phyloP scores from a whole-genome alignment of 2,113 vertebrate species.

The Colistium nudipinnis region DNA sequence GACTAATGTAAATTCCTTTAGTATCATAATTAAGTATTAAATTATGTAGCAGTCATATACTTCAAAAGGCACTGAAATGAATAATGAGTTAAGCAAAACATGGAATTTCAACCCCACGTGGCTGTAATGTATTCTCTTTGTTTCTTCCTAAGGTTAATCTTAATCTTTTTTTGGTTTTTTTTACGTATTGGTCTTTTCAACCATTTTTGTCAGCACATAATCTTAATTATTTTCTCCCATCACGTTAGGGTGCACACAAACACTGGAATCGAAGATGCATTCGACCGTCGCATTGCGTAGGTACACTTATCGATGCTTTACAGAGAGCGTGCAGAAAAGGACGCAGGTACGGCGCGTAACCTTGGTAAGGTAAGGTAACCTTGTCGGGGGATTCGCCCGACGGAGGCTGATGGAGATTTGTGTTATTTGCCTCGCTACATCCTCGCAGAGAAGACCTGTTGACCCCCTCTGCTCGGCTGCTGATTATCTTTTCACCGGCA shows the following conservation, averaged over 20 bases:
- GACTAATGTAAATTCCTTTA: background rate
- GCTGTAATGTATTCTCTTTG: constrained; percentile 50
- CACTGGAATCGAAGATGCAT: too few species aligned
- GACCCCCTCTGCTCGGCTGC: constrained; percentile 64
- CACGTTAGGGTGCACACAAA: background rate
- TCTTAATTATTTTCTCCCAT: constrained; percentile 1
- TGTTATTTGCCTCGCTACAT: constrained; percentile 57
- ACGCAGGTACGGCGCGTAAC: constrained; percentile 3
- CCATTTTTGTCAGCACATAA: constrained; percentile 42
- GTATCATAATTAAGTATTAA: constrained; percentile 28
- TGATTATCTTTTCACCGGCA: constrained; percentile 72
- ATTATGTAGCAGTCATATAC: constrained; percentile 39
- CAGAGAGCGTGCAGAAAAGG: background rate
- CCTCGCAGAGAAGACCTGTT: constrained; percentile 57
- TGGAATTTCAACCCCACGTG: constrained; percentile 30
- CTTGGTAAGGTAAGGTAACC: constrained; percentile 44
- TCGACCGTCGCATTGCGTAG: too few species aligned
- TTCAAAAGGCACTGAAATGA: constrained; percentile 46
- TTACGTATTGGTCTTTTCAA: constrained; percentile 20
- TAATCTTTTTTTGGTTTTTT: constrained; percentile 41
- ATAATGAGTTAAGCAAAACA: constrained; percentile 46
- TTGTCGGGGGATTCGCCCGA: constrained; percentile 43
- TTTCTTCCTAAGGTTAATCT: constrained; percentile 4
- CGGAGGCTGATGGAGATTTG: constrained; percentile 48
- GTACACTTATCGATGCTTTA: background rate